Base-by-base conservation (phyloP, 1,140 invertebrate genomes). In the Heterodera schachtii region DNA sequence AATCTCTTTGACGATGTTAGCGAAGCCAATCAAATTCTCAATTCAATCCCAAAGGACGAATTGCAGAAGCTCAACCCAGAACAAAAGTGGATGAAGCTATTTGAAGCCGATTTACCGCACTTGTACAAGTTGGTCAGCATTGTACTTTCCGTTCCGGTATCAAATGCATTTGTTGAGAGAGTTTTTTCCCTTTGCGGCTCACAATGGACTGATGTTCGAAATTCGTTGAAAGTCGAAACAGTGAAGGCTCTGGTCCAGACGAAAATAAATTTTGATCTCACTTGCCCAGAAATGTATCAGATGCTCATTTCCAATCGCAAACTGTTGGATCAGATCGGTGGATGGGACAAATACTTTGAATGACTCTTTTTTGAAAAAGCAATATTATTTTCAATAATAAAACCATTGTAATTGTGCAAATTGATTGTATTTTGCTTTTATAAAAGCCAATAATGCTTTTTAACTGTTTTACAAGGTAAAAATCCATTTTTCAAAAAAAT, bases 121-220 rank as follows among this genome's bases (percentile, higher is more conserved):
- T 3, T 73, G 44, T 73, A 73, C 47, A 46, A 73, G 19, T 16
- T 73, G 6, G 70, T 73, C 70, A 73, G 70, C 47, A 49, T 11
- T 11, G 6, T 73, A 3, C 70, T 73, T 7, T 73, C 70, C 3
- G 19, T 11, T 13, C 70, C 70, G 5, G 70, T 73, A 8, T 73
- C 70, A 7, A 73, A 73, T 73, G 70, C 70, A 7, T 73, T 73
- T 16, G 70, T 73, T 7, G 13, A 73, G 13, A 3, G 70, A 3
- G 47, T 73, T 73, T 73, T 73, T n/a, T n/a, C 70, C 3, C 70
- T 73, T 16, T 73, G 70, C 47, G 6, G 7, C 6, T 7, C 70
- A 46, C 70, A 73, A 13, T 73, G 70, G 70, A 73, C 70, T 7
- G 70, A 73, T 16, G 11, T 13, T 3, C 5, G 70, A 7, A 73